A percentile compares a stretch with the other conserved stretches of the same genome.
phyloP scores from a whole-genome alignment of 2,888 invertebrate genomes.

The Panopea generosa region DNA sequence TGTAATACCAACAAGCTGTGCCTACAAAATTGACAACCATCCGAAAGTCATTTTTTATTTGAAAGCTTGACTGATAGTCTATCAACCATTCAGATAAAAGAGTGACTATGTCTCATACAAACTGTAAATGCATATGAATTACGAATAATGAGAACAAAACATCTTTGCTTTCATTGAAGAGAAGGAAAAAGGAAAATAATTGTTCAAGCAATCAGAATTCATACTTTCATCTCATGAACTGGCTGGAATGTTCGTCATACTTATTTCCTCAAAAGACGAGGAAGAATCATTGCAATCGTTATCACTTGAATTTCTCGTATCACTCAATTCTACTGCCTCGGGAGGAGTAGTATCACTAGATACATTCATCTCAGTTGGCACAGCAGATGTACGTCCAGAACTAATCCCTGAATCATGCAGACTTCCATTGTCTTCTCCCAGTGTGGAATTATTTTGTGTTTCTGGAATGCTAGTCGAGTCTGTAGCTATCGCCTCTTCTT shows the following conservation, averaged over 20 bases:
- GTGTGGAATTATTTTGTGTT: not conserved
- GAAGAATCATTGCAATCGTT: slow-evolving; percentile 65
- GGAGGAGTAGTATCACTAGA: slow-evolving; percentile 30
- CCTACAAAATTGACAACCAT: too few species aligned
- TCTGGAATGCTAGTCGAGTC: slow-evolving; percentile 7
- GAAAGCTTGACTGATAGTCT: too few species aligned
- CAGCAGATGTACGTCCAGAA: slow-evolving; percentile 62
- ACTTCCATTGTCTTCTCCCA: slow-evolving; percentile 16
- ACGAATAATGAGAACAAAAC: too few species aligned
- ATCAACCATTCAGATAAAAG: too few species aligned
- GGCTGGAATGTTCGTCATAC: slow-evolving; percentile 29
- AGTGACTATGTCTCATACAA: too few species aligned
- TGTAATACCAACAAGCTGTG: too few species aligned
- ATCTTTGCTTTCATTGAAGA: too few species aligned
- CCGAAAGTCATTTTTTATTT: too few species aligned
- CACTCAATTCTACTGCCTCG: slow-evolving; percentile 17
- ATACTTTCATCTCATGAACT: too few species aligned
- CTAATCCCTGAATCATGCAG: slow-evolving; percentile 60
- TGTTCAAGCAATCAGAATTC: too few species aligned
- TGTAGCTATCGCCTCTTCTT: slow-evolving; percentile 17
- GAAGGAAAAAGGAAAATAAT: too few species aligned
- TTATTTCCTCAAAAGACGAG: slow-evolving; percentile 71
- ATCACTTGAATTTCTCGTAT: slow-evolving; percentile 14
- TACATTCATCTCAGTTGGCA: slow-evolving; percentile 27
- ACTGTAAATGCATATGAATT: too few species aligned